Evolutionary conservation across 1,140 invertebrate genomes (phyloP).

Genomic region (Magallana gigas): DNA sequence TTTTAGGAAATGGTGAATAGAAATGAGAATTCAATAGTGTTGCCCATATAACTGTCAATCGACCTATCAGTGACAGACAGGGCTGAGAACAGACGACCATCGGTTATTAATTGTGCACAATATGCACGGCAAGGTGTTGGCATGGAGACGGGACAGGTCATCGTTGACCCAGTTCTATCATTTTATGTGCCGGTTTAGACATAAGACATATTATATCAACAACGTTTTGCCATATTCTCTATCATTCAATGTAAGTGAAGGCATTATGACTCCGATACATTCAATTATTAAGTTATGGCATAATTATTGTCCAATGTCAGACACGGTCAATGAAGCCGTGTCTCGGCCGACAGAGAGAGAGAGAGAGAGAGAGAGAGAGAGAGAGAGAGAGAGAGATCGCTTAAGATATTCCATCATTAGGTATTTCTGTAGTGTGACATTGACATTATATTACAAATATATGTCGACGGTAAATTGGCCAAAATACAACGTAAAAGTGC

Average conservation of each 20-base stretch:
- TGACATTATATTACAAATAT: background rate
- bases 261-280: conserved; percentile 15
- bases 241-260: background rate
- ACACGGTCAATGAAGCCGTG: background rate
- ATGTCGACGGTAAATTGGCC: background rate
- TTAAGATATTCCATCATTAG: background rate
- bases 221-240: background rate
- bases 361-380: conserved; percentile 27
- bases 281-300: conserved; percentile 7
- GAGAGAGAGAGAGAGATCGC: background rate
- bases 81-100: background rate
- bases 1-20: background rate
- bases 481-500: background rate
- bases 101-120: conserved; percentile 30
- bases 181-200: background rate
- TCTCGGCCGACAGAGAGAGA: background rate
- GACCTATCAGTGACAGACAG: background rate
- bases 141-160: conserved; percentile 23
- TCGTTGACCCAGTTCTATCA: conserved; percentile 6
- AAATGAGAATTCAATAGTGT: background rate
- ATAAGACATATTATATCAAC: conserved; percentile 1
- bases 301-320: background rate
- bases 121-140: conserved; percentile 15
- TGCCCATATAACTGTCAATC: conserved; percentile 18
- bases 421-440: background rate